phyloP scores from a whole-genome alignment of 2,888 invertebrate species.

The Stegophylla sp. region DNA sequence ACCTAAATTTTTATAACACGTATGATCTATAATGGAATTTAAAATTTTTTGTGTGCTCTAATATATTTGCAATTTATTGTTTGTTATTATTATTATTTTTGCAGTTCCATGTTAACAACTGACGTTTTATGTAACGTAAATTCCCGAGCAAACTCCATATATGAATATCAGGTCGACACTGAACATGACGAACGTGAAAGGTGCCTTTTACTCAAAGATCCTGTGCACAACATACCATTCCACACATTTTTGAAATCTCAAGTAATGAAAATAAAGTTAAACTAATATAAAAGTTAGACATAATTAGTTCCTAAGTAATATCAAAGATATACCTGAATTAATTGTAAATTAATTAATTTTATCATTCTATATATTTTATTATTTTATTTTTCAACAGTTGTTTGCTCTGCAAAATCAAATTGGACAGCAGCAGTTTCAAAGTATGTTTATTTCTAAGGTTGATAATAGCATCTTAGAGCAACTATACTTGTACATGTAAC shows the following conservation, averaged over 20 bases:
- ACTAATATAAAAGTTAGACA: no score
- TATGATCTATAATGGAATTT: no score
- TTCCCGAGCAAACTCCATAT: conserved; percentile 65
- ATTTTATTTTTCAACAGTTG: conserved; percentile 68
- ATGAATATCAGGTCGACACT: conserved; percentile 70
- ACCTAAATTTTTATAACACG: no score
- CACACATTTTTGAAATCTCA: conserved; percentile 76
- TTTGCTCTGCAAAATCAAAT: conserved; percentile 75
- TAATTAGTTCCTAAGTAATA: conserved; percentile 17
- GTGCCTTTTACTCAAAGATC: conserved; percentile 75
- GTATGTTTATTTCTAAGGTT: conserved; percentile 73
- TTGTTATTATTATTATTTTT: no score
- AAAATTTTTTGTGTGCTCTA: no score
- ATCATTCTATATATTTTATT: no score
- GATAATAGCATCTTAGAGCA: conserved; percentile 70
- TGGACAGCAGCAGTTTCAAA: conserved; percentile 79
- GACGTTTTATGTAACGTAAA: conserved; percentile 67
- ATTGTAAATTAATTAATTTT: conserved; percentile 51
- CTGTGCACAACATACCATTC: conserved; percentile 80
- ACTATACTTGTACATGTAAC: conserved; percentile 51
- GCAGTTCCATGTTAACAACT: conserved; percentile 66
- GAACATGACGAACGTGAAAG: conserved; percentile 79
- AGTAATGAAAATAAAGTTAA: no score
- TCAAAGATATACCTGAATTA: conserved; percentile 25
- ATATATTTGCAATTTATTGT: no score